phyloP scores from a whole-genome alignment of 2,797 vertebrate species.

The Danio albolineatus region DNA sequence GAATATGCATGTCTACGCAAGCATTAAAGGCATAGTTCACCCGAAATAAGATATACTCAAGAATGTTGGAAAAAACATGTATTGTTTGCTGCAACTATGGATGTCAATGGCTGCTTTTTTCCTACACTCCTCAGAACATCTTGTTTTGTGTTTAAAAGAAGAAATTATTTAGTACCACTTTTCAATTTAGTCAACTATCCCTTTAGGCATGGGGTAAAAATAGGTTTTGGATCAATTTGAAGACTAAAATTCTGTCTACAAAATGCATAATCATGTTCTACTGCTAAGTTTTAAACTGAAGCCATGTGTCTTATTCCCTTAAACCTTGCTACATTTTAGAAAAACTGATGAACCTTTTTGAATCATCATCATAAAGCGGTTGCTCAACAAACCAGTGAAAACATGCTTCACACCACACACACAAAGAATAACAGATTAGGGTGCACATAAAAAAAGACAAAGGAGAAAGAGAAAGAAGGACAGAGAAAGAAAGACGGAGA shows the following conservation, averaged over 20 bases:
- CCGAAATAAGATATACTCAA: no score
- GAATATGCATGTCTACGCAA: no score
- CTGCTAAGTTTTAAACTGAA: neutral
- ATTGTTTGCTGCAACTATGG: no score
- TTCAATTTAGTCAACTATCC: no score
- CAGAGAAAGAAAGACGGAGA: constrained; percentile 35
- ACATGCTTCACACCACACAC: constrained; percentile 9
- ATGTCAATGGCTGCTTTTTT: no score
- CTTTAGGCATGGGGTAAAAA: neutral
- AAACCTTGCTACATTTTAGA: neutral
- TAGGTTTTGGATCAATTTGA: neutral
- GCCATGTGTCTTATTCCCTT: neutral
- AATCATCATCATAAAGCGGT: neutral
- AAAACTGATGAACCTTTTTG: neutral
- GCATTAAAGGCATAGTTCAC: no score
- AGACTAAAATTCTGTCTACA: neutral
- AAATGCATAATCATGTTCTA: neutral
- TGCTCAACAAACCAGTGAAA: neutral
- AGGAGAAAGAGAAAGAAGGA: constrained; percentile 45
- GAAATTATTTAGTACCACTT: no score
- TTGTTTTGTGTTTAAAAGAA: no score
- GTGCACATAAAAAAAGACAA: constrained; percentile 28
- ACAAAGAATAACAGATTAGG: neutral
- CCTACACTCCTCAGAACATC: no score
- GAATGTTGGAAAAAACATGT: no score